Percentiles rank a stretch among this genome's conserved stretches.
These are phyloP conservation scores for Sardinella longiceps DNA, from an alignment of 2,797 vertebrate species.

Conservation along the genomic window DNA sequence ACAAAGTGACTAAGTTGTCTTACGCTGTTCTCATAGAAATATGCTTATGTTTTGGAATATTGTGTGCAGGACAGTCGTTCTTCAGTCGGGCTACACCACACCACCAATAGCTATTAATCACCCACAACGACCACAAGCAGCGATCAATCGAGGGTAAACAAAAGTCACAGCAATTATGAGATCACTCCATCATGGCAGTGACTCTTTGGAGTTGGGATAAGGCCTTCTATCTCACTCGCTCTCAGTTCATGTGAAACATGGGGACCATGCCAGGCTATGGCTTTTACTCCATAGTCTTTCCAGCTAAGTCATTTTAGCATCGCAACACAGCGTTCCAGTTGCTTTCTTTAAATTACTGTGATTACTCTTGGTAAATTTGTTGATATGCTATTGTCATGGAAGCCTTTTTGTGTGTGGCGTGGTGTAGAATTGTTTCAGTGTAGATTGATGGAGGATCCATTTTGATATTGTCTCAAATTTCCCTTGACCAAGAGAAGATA, in stretches of 20 bases:
- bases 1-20: neutral
- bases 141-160: conserved; percentile 14
- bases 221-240: neutral
- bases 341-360: neutral
- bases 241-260: neutral
- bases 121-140: neutral
- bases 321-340: neutral
- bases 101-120: conserved; percentile 10
- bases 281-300: neutral
- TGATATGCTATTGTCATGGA: neutral
- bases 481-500: neutral
- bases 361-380: neutral
- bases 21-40: neutral
- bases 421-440: neutral
- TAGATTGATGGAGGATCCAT: neutral
- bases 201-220: neutral
- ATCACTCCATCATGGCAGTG: conserved; percentile 17
- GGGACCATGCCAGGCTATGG: neutral
- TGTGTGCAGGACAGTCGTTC: neutral
- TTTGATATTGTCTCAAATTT: neutral
- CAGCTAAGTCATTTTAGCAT: neutral
- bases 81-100: neutral
- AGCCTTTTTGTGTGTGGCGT: neutral
- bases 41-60: neutral
- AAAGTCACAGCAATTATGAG: conserved; percentile 20